Evolutionary conservation across 2,797 vertebrate genomes (phyloP), one percentile per base, ranked within the genome.

Genomic region (Nyctibius grandis): DNA sequence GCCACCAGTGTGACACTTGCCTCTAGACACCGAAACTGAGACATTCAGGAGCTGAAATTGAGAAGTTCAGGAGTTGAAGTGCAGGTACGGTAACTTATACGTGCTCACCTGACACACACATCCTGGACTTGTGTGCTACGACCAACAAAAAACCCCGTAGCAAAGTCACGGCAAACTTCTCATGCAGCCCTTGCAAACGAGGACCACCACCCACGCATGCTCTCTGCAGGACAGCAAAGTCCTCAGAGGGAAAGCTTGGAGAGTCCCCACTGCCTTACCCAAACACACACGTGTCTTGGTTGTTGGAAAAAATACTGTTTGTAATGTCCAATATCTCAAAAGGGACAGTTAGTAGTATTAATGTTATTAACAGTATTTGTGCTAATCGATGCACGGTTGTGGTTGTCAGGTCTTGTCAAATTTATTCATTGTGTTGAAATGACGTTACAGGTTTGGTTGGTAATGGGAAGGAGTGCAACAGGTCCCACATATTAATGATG

Each of bases 151-250:
- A 84, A 48, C 11, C 9, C 10, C 3, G 1, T 4, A 48, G 54
- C 50, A 81, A 85, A 88, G 54, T 51, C 53, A 38, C 0, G 0
- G 65, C 48, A 73, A 72, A 56, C 25, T 40, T 68, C 60, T 63
- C 77, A 51, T 26, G 26, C 38, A 69, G 69, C 38, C 42, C 31
- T 36, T n/a, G 31, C 44, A 59, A 64, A 51, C 1, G 3, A 64
- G 40, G n/a, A 29, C n/a, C 9, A 25, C 29, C 54, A 78, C 28
- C 11, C n/a, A 33, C 0, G 0, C 1, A 19, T 15, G 17, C 51
- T 76, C 40, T 80, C n/a, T 76, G 69, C 57, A 76, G 34, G 31
- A 33, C 23, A 23, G 48, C n/a, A 19, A 57, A 68, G 59, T 28
- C 28, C 18, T 36, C 8, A 13, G n/a, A 57, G 12, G 45, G 10